Evolutionary conservation across 2,797 vertebrate species (phyloP).

Genomic region (Lepus townsendii): DNA sequence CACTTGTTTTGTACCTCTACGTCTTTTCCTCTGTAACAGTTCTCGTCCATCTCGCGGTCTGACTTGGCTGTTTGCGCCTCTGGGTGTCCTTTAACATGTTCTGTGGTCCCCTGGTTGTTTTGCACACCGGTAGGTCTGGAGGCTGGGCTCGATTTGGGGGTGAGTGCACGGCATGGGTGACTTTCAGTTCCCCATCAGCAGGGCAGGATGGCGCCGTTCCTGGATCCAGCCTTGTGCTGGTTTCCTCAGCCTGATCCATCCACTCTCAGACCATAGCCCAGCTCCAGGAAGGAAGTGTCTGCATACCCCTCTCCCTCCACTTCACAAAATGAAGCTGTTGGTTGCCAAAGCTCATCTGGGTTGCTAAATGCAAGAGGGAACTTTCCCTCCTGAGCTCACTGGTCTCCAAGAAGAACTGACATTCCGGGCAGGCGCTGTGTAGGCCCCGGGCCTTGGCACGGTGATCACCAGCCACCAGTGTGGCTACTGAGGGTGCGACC

Average conservation of each 20-base stretch:
- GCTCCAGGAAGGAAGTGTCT: constrained; percentile 9
- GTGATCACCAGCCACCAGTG: not conserved
- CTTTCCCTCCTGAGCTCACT: not conserved
- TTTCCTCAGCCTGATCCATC: not conserved
- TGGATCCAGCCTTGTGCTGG: not conserved
- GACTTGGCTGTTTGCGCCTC: not conserved
- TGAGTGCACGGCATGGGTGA: not conserved
- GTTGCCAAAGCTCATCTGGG: not conserved
- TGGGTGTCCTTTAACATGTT: constrained; percentile 23
- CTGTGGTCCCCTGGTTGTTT: not conserved
- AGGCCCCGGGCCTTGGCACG: not conserved
- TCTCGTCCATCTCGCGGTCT: constrained; percentile 6
- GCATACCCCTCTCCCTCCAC: not conserved
- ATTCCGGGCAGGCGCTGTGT: not conserved
- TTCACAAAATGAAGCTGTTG: not conserved
- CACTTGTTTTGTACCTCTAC: not conserved
- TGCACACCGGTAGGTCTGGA: not conserved
- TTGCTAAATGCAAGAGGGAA: constrained; percentile 11
- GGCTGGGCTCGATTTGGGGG: not conserved
- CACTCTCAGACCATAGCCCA: not conserved
- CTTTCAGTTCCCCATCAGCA: not conserved
- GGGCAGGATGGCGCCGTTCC: not conserved
- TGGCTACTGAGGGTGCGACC: not conserved
- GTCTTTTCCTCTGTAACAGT: not conserved
- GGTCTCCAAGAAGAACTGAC: not conserved